Conservation (phyloP, 2,113 vertebrate genomes). For the Jaculus jaculus region DNA sequence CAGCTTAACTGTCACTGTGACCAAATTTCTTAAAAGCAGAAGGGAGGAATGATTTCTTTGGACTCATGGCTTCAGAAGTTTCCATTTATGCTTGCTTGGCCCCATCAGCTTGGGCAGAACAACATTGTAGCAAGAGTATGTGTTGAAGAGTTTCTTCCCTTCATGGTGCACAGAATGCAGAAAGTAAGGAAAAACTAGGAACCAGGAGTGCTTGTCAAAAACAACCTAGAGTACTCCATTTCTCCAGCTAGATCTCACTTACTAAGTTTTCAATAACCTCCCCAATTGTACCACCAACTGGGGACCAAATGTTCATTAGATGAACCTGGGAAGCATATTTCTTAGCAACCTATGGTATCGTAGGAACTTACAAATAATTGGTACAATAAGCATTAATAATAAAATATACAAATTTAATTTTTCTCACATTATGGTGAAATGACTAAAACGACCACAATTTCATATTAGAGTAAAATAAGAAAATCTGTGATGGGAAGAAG, state of each 20-base stretch:
- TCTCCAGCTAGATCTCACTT: no score
- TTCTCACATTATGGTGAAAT: no score
- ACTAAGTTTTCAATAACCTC: not conserved
- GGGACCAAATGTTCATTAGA: not conserved
- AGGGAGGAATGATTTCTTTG: not conserved
- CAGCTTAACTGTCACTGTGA: not conserved
- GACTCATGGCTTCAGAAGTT: not conserved
- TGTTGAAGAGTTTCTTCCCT: not conserved
- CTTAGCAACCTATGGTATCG: not conserved
- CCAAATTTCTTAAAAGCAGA: not conserved
- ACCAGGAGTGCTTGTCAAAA: not conserved
- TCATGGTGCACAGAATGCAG: not conserved
- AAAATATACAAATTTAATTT: not conserved
- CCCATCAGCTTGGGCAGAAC: not conserved
- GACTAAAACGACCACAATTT: no score
- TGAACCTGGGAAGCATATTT: not conserved
- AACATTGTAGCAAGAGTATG: not conserved
- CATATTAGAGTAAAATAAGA: no score
- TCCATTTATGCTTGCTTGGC: not conserved
- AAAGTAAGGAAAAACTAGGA: not conserved
- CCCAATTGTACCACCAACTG: not conserved
- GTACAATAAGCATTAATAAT: not conserved
- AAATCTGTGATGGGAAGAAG: no score
- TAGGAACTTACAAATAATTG: not conserved
- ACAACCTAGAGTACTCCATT: not conserved